These are phyloP conservation scores for Channa maculata DNA, from an alignment of 2,113 vertebrate species.

Conservation along the genomic window DNA sequence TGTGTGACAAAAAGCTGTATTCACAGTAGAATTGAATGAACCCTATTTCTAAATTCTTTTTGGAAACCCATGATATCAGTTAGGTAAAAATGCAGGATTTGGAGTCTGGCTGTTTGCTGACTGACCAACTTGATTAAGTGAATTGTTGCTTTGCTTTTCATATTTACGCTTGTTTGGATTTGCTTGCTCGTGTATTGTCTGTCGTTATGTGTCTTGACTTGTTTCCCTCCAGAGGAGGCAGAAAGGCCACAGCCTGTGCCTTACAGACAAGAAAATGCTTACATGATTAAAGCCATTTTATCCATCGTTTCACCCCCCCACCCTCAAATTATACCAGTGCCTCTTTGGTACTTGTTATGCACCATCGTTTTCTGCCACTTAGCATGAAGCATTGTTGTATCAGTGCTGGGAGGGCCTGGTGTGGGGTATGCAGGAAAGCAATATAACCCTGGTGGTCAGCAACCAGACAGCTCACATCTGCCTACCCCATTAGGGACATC, in stretches of 20 bases:
- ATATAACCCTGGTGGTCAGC: conserved; percentile 64
- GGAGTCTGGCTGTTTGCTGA: conserved; percentile 14
- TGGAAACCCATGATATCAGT: conserved; percentile 34
- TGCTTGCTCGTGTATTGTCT: not conserved
- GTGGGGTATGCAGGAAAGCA: conserved; percentile 52
- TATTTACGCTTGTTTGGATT: conserved; percentile 16
- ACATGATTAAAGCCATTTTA: conserved; percentile 69
- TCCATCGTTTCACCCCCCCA: conserved; percentile 54
- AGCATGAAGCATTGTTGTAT: conserved; percentile 50
- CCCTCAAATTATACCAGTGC: conserved; percentile 68
- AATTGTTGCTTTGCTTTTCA: conserved; percentile 15
- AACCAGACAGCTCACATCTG: conserved; percentile 73
- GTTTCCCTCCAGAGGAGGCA: conserved; percentile 17
- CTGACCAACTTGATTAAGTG: conserved; percentile 23
- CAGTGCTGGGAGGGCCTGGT: conserved; percentile 53
- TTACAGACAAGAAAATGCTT: conserved; percentile 57
- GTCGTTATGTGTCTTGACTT: conserved; percentile 36
- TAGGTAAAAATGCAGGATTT: conserved; percentile 25
- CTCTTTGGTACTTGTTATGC: conserved; percentile 70
- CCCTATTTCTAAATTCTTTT: conserved; percentile 28
- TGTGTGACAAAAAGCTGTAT: conserved; percentile 39
- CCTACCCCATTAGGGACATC: conserved; percentile 75
- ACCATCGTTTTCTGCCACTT: conserved; percentile 73
- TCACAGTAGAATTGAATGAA: conserved; percentile 41
- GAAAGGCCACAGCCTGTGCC: conserved; percentile 28